Evolutionary conservation across 2,888 invertebrate genomes (phyloP), one percentile per base, ranked within the genome.

Genomic region (Cerastis leucographa): DNA sequence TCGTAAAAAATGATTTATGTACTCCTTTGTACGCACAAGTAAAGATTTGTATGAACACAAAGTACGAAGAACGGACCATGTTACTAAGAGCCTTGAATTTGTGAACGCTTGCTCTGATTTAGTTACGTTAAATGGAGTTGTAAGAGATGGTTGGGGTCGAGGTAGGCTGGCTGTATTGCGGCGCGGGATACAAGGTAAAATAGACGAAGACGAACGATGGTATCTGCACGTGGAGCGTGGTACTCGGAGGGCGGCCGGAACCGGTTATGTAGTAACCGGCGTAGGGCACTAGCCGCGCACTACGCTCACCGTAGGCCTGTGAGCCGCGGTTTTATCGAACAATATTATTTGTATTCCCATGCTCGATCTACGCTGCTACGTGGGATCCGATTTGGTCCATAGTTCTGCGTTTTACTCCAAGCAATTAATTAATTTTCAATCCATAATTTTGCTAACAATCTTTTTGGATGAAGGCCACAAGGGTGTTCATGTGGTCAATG

Each of bases 161-260:
- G 61, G 81, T 79, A 66, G 73, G 74, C 74, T 88, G 88, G 87
- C 87, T 76, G 78, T 74, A 73, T 79, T 64, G 82, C 66, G 65
- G 78, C 78, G 85, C 74, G 85, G 83, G 76, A 83, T 88, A 89
- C 87, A 88, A 90, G 90, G 91, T 92, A 93, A 94, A 94, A 95
- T 94, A 95, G 95, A 95, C 93, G 95, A 95, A 94, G 95, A 95
- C 92, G 94, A 92, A 95, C 93, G 93, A 93, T 93, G 90, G 88
- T 94, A 93, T 93, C 93, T 94, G 92, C 95, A 95, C 95, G 94
- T 94, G 94, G 93, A 90, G 86, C 85, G 86, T 79, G 86, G 87
- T 89, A 81, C 87, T 88, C 71, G 88, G 90, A 92, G 93, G 93
- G 93, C 90, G 80, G 88, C 71, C 76, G 77, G 85, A 93, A 95